Evolutionary conservation across 2,113 vertebrate species (phyloP).

Genomic region (Asarcornis scutulata): DNA sequence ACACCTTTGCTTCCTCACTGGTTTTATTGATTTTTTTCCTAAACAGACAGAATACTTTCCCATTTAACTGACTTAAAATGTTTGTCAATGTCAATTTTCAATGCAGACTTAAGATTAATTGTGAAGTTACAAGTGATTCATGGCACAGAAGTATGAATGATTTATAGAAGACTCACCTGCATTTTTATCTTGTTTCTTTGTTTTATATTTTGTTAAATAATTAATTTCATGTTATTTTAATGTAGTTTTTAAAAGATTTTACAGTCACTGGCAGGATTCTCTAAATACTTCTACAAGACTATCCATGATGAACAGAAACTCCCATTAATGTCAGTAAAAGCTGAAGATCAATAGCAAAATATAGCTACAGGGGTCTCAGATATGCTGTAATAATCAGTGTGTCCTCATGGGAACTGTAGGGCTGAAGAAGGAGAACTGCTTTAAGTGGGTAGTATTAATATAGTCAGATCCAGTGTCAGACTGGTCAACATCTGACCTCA

Average conservation of each 20-base stretch:
- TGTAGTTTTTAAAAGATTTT: neutral
- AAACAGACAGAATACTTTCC: neutral
- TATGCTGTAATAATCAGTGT: neutral
- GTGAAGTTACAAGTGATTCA: neutral
- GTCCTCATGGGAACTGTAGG: neutral
- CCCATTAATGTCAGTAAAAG: neutral
- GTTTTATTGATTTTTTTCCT: neutral
- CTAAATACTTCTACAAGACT: neutral
- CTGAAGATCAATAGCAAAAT: neutral
- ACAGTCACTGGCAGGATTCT: neutral
- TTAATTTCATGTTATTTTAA: neutral
- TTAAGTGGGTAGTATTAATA: neutral
- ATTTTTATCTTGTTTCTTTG: neutral
- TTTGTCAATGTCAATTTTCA: neutral
- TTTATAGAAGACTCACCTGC: neutral
- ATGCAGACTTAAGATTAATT: neutral
- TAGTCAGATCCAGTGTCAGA: neutral
- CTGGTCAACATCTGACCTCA: neutral
- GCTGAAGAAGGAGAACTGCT: slow-evolving; percentile 1
- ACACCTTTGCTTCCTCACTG: neutral
- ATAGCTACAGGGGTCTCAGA: neutral
- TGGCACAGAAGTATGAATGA: neutral
- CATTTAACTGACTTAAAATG: neutral
- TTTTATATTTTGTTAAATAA: neutral
- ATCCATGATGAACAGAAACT: neutral